Base-by-base conservation (phyloP, 1,140 invertebrate species). In the Rhagoletis zephyria region DNA sequence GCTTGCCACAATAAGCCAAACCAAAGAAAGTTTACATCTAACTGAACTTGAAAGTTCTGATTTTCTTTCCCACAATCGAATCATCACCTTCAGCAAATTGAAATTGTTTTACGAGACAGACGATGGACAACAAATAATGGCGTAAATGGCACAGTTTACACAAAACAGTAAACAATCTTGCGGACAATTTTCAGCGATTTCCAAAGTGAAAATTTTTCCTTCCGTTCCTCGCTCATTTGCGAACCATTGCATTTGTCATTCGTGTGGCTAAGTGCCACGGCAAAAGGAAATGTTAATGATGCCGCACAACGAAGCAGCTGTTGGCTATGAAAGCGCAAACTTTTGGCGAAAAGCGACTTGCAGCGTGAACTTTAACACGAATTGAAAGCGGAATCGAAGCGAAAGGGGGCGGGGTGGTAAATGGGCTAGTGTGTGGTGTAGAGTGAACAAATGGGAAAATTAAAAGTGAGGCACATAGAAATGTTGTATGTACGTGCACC, bases 91-190 rank as follows among this genome's bases (percentile, higher is more conserved):
- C 42, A 45, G 42, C 42, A 45, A 74, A 74, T 45, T 74, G 67
- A 74, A 74, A 74, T 74, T 74, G 67, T 74, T 74, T 74, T 16
- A n/a, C 67, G 45, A 74, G 12, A 74, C 67, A 48, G 67, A 4
- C 14, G 67, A 6, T 2, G 42, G 14, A 70, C 1, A 30, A 30
- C 30, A 30, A 42, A 6, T 1, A 10, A 12, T 14, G 42, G 42
- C 67, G 6, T 45, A 40, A 74, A 74, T 45, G 42, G 12, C 2
- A 74, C 16, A 48, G 67, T 74, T 74, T 74, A 74, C 40, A 74
- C 12, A 74, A 74, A 74, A 74, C 40, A 74, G 67, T 74, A 74
- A 74, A 74, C 45, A 74, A 74, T 74, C 16, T 74, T 40, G 19
- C 12, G 45, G 45, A 74, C 30, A 74, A 40, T 45, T 74, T 63